Base-by-base conservation (phyloP, 2,888 invertebrate genomes). In the Hyposoter didymator region DNA sequence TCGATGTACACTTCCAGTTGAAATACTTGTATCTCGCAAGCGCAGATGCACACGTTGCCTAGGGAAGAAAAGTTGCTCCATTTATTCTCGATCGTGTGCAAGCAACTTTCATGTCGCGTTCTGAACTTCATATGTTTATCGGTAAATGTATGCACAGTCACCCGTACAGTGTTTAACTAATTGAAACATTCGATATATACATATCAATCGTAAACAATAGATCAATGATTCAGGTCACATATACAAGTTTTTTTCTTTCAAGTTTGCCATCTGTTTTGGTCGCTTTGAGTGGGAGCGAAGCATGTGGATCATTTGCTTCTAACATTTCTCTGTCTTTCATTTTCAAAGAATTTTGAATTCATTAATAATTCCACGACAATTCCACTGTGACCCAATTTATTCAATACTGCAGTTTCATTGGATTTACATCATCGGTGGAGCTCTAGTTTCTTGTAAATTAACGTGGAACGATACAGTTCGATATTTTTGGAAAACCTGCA, bases 31-130 rank as follows among this genome's bases (percentile, higher is more conserved):
- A 49, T 49, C 47, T 49, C 47, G 17, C 14, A 43, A 67, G 59
- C 59, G 1, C 19, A 28, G 12, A 19, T 59, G 22, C 12, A 28
- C 59, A 59, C 59, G 59, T 59, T 22, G 59, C 19, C 28, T 1
- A 19, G 59, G 14, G 22, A 59, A 22, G 59, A 28, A 28, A 59
- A 59, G 19, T 59, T 59, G 47, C 74, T 81, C 73, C 49, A 59
- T 67, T 55, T 55, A 49, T 47, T 49, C 72, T 35, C 59, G 49
- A 43, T 52, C 70, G 47, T 49, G 47, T 49, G 47, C 47, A 6
- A 49, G 47, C 47, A 49, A 49, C 47, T 49, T 49, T 49, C 47
- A 49, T 49, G 47, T 17, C n/a, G 47, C 47, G n/a, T 49, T 49
- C n/a, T 17, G n/a, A 49, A n/a, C 47, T 49, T 17, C 47, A 49